Conservation (phyloP, 2,797 vertebrate species). For the Glyptemys insculpta region DNA sequence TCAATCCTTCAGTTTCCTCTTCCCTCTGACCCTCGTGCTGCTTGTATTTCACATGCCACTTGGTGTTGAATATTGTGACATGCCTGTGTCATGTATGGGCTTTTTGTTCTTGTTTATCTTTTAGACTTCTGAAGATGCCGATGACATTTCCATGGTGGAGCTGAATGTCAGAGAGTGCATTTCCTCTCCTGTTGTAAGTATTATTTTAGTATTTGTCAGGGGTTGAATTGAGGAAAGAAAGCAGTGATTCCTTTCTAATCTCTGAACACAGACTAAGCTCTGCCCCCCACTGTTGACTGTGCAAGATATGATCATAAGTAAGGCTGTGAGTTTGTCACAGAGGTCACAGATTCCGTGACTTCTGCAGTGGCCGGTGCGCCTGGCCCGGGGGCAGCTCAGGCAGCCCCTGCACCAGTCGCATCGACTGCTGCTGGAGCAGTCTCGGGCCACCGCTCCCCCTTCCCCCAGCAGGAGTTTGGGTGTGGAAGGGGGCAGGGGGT, state of each 20-base stretch:
- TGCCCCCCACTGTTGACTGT: background rate
- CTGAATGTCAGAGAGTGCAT: constrained; percentile 71
- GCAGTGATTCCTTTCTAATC: background rate
- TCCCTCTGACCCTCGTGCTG: background rate
- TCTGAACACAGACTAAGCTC: background rate
- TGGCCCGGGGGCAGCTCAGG: too few relatives aligned
- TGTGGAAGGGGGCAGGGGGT: too few relatives aligned
- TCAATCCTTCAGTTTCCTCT: background rate
- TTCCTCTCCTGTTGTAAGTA: constrained; percentile 79
- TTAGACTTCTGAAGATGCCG: constrained; percentile 81
- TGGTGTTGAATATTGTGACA: background rate
- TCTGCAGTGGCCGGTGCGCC: too few relatives aligned
- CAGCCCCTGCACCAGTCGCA: too few relatives aligned
- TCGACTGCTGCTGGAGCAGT: too few relatives aligned
- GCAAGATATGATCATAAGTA: background rate
- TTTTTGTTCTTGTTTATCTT: constrained; percentile 37
- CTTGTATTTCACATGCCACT: background rate
- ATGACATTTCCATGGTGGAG: constrained; percentile 86
- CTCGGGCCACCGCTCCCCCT: too few relatives aligned
- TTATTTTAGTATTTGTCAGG: constrained; percentile 6
- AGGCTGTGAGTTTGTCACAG: too few relatives aligned
- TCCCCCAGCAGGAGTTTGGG: too few relatives aligned
- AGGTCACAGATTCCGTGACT: too few relatives aligned
- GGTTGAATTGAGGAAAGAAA: background rate
- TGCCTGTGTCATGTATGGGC: background rate